Evolutionary conservation across 1,140 invertebrate species (phyloP), one percentile per base, ranked within the genome.

Genomic region (Tigriopus japonicus): DNA sequence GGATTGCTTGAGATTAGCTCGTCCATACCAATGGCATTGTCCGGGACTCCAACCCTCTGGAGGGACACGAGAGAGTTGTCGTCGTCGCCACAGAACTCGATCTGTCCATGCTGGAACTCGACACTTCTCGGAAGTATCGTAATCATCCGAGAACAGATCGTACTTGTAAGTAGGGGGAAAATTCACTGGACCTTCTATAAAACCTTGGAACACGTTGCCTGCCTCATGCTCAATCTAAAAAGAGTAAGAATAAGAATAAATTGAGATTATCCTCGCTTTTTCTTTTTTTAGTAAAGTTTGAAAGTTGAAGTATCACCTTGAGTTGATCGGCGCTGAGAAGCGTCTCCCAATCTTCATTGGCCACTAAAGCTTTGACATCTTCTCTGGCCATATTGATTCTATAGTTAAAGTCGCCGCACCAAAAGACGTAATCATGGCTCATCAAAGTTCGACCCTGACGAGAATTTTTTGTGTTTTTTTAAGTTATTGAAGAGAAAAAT

Each of bases 401-500:
- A 70, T 98, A 99, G 72, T 99, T 99, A 72, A 99, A 98, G 76
- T 99, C 96, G 0, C 96, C 96, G 72, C 92, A 94, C 94, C 95
- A 99, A 72, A 99, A 98, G 0, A 98, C 82, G 72, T 94, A 96
- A 75, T 99, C 95, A 71, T 99, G 95, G 13, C 87, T 86, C 71
- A 88, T 85, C 0, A 98, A 72, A 0, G 85, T 45, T 53, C 40
- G 15, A 45, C 19, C 42, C 52, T 13, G 58, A 56, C 28, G 40
- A 9, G 9, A 35, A 35, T 35, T 35, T 5, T 9, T 3, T n/a
- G 56, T 35, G 28, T 9, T 9, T 5, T 35, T 35, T 5, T 3
- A 35, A 35, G 28, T 35, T 3, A 35, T 5, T 35, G 28, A n/a
- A n/a, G n/a, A n/a, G n/a, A n/a, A n/a, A n/a, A n/a, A n/a, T n/a